phyloP scores from a whole-genome alignment of 2,797 vertebrate genomes.

The Myotis findleyi region DNA sequence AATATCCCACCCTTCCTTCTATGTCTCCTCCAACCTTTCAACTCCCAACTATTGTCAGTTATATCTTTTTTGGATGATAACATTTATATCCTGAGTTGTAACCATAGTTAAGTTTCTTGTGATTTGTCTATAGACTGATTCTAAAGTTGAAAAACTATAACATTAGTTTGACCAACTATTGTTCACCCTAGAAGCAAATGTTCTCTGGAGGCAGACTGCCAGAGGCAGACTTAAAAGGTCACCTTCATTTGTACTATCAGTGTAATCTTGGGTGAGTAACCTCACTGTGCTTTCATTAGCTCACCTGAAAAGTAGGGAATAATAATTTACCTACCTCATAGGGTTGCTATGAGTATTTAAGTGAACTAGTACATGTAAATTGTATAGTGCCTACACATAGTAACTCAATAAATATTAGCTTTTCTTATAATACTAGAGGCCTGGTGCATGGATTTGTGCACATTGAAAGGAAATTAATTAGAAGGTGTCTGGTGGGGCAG shows the following conservation, averaged over 20 bases:
- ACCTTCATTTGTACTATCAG: neutral
- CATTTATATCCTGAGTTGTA: conserved; percentile 23
- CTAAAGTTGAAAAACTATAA: conserved; percentile 11
- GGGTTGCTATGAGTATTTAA: neutral
- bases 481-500: too few species aligned
- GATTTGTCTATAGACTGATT: neutral
- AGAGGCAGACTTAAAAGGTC: neutral
- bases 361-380: neutral
- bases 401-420: conserved; percentile 31
- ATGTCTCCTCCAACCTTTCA: neutral
- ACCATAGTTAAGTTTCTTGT: neutral
- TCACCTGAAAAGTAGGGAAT: neutral
- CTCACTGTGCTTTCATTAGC: neutral
- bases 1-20: neutral
- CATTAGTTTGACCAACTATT: neutral
- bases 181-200: neutral
- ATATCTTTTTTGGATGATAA: neutral
- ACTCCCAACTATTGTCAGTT: neutral
- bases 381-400: neutral
- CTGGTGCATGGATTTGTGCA: too few species aligned
- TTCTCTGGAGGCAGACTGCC: neutral
- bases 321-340: neutral
- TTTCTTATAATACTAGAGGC: neutral
- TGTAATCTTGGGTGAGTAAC: neutral
- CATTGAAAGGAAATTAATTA: too few species aligned